Evolutionary conservation across 2,888 invertebrate species (phyloP), one percentile per base, ranked within the genome.

Genomic region (Caenorhabditis virilis): DNA sequence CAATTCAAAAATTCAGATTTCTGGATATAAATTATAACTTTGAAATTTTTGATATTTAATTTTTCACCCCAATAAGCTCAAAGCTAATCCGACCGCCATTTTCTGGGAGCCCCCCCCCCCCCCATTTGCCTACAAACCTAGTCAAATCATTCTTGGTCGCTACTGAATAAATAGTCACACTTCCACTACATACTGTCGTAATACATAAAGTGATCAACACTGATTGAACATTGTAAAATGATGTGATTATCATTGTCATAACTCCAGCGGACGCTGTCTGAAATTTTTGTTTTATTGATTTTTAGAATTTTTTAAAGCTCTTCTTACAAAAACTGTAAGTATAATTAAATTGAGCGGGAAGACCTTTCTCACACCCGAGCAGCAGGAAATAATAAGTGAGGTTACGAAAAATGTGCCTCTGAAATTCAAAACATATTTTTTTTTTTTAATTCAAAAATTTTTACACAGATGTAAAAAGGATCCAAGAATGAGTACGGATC

Each of bases 341-440:
- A 84, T 83, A 59, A 86, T 85, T 59, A 84, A 78, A 74, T 86
- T 86, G 16, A 80, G 79, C 3, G 86, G 86, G 60, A 79, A 83
- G 48, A 81, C 79, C 36, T 85, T 78, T 48, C 86, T 78, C 55
- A 84, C 61, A 80, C 84, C 63, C 72, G 79, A 59, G 70, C 85
- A 84, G 77, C 86, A 87, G 26, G 84, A 80, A 61, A 87, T 77
- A 13, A 82, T 81, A 38, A 87, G 79, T 73, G 86, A 86, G 15
- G 85, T 84, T 41, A 85, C 85, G 38, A 87, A 61, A 78, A 87
- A 86, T 6, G 63, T 65, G 6, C 68, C 57, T 26, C 67, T 69
- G 67, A 45, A 71, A 54, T 3, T 25, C 9, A 1, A 5, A 23
- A 22, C 13, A 25, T 11, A 13, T 11, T 15, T 13, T 13, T 2